A percentile compares a stretch with the other conserved stretches of the same genome.
Evolutionary conservation across 2,888 invertebrate species (phyloP).

Genomic region (Apodemia hepburni): DNA sequence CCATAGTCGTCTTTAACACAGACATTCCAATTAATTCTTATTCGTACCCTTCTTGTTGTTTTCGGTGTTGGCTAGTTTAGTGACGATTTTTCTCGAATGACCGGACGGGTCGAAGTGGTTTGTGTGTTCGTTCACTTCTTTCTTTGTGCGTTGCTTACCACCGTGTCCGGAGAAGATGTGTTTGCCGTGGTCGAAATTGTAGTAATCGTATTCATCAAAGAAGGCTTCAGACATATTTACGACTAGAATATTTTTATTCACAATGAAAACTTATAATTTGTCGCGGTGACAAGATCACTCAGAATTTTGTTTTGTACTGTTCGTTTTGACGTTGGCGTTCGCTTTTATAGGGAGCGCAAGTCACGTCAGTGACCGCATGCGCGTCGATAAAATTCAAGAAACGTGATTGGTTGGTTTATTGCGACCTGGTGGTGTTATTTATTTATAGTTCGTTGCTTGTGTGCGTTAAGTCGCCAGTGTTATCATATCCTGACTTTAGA

Average conservation of each 20-base stretch:
- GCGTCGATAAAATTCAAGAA: slow-evolving; percentile 68
- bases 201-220: slow-evolving; percentile 96
- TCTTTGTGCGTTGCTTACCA: slow-evolving; percentile 94
- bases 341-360: slow-evolving; percentile 55
- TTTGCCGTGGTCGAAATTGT: slow-evolving; percentile 96
- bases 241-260: slow-evolving; percentile 41
- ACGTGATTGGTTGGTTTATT: slow-evolving; percentile 59
- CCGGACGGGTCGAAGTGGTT: slow-evolving; percentile 96
- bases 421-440: slow-evolving; percentile 65
- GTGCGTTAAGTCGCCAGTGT: slow-evolving; percentile 52
- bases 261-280: slow-evolving; percentile 42
- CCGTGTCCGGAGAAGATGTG: slow-evolving; percentile 92
- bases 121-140: slow-evolving; percentile 92
- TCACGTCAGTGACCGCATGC: slow-evolving; percentile 77
- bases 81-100: slow-evolving; percentile 94
- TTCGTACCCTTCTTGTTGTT: slow-evolving; percentile 84
- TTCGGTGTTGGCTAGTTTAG: slow-evolving; percentile 92
- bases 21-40: slow-evolving; percentile 50
- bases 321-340: slow-evolving; percentile 38
- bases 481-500: slow-evolving; percentile 34
- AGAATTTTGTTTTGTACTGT: slow-evolving; percentile 53
- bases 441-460: slow-evolving; percentile 50
- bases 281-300: slow-evolving; percentile 48
- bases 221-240: slow-evolving; percentile 89
- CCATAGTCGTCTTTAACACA: slow-evolving; percentile 50